phyloP scores from a whole-genome alignment of 2,797 vertebrate species.

The Eupleurogrammus muticus region DNA sequence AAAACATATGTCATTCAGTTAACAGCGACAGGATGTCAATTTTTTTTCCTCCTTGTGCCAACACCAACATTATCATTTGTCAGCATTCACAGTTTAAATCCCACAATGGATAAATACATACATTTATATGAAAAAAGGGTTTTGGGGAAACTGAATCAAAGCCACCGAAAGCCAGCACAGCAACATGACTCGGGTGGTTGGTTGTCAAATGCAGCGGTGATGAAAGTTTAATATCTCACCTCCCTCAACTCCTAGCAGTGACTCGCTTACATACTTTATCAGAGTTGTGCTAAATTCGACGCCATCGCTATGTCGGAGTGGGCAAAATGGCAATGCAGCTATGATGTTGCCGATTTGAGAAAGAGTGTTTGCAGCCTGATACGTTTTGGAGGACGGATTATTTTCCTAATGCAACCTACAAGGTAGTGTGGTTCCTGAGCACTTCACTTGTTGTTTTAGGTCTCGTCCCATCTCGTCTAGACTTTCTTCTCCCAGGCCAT shows the following conservation, averaged over 20 bases:
- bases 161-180: not conserved
- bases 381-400: not conserved
- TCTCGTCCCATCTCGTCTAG: too few relatives aligned
- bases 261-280: conserved; percentile 8
- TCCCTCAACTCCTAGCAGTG: not conserved
- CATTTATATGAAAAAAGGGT: conserved; percentile 24
- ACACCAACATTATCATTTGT: not conserved
- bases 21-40: conserved; percentile 21
- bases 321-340: conserved; percentile 1
- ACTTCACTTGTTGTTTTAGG: conserved; percentile 4
- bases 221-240: not conserved
- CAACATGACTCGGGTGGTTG: not conserved
- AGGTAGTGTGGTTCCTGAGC: not conserved
- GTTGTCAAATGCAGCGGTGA: not conserved
- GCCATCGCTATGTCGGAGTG: conserved; percentile 7
- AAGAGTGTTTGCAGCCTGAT: not conserved
- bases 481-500: too few relatives aligned
- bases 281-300: conserved; percentile 48
- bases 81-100: conserved; percentile 23
- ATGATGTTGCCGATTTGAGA: conserved; percentile 25
- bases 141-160: conserved; percentile 13
- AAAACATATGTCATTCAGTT: conserved; percentile 23
- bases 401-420: not conserved
- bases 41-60: conserved; percentile 22
- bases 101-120: conserved; percentile 5